These are phyloP conservation scores for Drosophila aldrichi DNA, from an alignment of 2,888 invertebrate species.

Conservation along the genomic window DNA sequence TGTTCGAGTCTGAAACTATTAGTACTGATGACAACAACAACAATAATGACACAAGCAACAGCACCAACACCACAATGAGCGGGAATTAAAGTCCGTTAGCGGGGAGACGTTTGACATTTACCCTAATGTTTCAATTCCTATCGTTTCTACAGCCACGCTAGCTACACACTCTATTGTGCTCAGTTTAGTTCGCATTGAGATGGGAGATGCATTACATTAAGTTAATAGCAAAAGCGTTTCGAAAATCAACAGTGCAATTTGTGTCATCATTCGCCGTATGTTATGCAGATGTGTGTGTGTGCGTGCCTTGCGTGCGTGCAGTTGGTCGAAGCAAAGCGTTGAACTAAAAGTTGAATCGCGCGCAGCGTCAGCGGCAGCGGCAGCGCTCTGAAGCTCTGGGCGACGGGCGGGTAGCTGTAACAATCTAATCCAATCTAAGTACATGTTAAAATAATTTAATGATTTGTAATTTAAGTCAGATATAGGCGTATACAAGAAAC, in stretches of 20 bases:
- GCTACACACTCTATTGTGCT: constrained; percentile 17
- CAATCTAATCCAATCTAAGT: constrained; percentile 81
- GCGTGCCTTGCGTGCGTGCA: constrained; percentile 2
- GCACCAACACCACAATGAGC: constrained; percentile 10
- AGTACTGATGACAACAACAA: constrained; percentile 33
- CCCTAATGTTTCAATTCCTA: constrained; percentile 26
- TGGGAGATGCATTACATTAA: constrained; percentile 4
- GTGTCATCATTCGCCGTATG: constrained; percentile 19
- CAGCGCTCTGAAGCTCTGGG: constrained; percentile 64
- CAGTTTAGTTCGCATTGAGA: constrained; percentile 6
- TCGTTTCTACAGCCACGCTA: constrained; percentile 26
- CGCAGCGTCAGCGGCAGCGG: constrained; percentile 59
- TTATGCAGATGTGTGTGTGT: constrained; percentile 21
- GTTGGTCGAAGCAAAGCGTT: constrained; percentile 72
- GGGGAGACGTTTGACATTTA: constrained; percentile 18
- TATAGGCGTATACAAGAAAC: constrained; percentile 66
- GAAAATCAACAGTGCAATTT: constrained; percentile 6
- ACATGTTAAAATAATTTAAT: constrained; percentile 79
- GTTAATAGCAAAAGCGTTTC: constrained; percentile 9
- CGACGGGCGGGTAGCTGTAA: constrained; percentile 81
- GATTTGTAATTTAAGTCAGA: constrained; percentile 76
- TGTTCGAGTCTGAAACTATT: constrained; percentile 36
- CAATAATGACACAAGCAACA: background rate
- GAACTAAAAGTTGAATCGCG: constrained; percentile 69
- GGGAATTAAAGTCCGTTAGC: constrained; percentile 6